Base-by-base conservation (phyloP, 2,797 vertebrate genomes). In the Dipus sagitta region DNA sequence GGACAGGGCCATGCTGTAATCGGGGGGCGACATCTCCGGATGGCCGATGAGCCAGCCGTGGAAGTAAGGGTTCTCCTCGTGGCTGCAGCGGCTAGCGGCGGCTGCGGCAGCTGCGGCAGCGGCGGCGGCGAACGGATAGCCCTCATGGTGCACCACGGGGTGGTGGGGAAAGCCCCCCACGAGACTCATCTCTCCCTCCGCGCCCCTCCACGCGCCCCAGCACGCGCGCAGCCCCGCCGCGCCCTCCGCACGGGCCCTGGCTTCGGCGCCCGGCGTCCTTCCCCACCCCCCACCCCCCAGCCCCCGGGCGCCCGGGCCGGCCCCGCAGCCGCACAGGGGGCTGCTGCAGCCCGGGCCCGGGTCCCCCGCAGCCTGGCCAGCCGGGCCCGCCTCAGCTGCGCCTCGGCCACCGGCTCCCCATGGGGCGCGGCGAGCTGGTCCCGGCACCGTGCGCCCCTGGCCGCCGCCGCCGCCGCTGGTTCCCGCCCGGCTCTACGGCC, bases 31-130 rank as follows among this genome's bases (percentile, higher is more conserved):
- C 99, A 99, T 99, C 97, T 99, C 99, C 72, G 99, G 99, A 97
- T 99, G 99, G 97, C 99, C 99, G 95, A 99, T 99, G 62, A 99
- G 98, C 99, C 99, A 99, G 96, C 99, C 99, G n/a, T 99, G 99
- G 97, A 99, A 99, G 97, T 99, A 99, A 7, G 99, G 99, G 96
- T 98, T 99, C 95, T 97, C 99, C 97, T 99, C 99, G 97, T 98
- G 98, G 97, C 99, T 98, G 98, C 99, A 99, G 96, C 99, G 99
- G 95, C 98, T 98, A 96, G 99, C 99, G 60, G 99, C 99, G 4
- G 98, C 99, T 0, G 99, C 99, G 0, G 99, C 99, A 0, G 99
- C 98, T 0, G 98, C 98, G 0, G 99, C 99, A 18, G 99, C 99
- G 0, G 99, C 99, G 3, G 99, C 99, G 30, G 99, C 99, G 93